These are phyloP conservation scores for Dynastes tityus DNA, from an alignment of 2,888 invertebrate species.

Conservation along the genomic window DNA sequence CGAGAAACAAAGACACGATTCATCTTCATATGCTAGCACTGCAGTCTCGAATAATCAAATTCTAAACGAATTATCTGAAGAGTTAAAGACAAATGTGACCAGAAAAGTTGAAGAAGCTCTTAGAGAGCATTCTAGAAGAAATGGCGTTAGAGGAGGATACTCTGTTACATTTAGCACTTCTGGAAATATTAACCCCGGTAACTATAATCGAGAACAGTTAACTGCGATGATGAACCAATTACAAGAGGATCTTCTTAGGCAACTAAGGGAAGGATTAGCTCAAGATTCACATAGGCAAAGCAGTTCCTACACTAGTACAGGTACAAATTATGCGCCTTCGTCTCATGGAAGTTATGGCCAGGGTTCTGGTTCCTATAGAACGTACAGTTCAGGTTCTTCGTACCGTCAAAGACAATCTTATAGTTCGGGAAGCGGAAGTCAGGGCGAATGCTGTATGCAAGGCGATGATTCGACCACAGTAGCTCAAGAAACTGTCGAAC, in stretches of 20 bases:
- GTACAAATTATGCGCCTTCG: slow-evolving; percentile 19
- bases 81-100: slow-evolving; percentile 66
- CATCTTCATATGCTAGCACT: slow-evolving; percentile 48
- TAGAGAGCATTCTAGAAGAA: slow-evolving; percentile 58
- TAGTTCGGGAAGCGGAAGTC: slow-evolving; percentile 1
- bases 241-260: slow-evolving; percentile 63
- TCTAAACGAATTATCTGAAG: slow-evolving; percentile 63
- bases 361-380: slow-evolving; percentile 18
- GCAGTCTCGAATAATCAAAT: slow-evolving; percentile 59
- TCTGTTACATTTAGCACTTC: slow-evolving; percentile 57
- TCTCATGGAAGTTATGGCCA: slow-evolving; percentile 20
- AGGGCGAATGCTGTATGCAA: slow-evolving; percentile 52
- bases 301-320: slow-evolving; percentile 6
- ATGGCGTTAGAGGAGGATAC: slow-evolving; percentile 57
- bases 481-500: not conserved
- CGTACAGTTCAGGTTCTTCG: slow-evolving; percentile 35
- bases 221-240: slow-evolving; percentile 63
- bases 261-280: slow-evolving; percentile 65
- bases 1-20: slow-evolving; percentile 55
- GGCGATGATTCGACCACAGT: slow-evolving; percentile 50
- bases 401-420: slow-evolving; percentile 23
- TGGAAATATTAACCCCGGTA: slow-evolving; percentile 57
- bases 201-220: slow-evolving; percentile 60
- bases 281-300: slow-evolving; percentile 4
- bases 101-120: slow-evolving; percentile 61